Evolutionary conservation across 2,888 invertebrate genomes (phyloP).

Genomic region (Agrotis ipsilon): DNA sequence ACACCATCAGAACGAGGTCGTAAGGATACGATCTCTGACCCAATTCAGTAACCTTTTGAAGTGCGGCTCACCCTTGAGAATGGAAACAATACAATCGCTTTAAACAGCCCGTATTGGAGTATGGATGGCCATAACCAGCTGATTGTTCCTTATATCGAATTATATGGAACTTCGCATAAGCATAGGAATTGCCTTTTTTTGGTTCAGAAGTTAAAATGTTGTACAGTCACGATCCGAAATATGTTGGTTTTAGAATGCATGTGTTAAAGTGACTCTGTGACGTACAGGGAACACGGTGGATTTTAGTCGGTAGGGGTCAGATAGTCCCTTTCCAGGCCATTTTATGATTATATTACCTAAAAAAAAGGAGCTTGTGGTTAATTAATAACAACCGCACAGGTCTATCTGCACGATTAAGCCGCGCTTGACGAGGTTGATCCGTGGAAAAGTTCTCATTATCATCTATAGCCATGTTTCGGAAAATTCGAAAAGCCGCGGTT

Average conservation of each 20-base stretch:
- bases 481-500: no score
- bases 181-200: slow-evolving; percentile 8
- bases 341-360: no score
- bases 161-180: slow-evolving; percentile 1
- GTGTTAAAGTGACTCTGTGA: no score
- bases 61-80: slow-evolving; percentile 32
- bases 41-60: slow-evolving; percentile 32
- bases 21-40: slow-evolving; percentile 52
- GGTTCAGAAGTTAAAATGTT: slow-evolving; percentile 8
- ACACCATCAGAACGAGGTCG: slow-evolving; percentile 41
- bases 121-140: slow-evolving; percentile 10
- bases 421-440: no score
- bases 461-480: no score
- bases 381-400: no score
- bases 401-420: no score
- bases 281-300: no score
- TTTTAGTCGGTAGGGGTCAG: no score
- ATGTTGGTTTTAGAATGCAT: background rate
- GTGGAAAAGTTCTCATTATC: no score
- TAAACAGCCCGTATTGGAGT: slow-evolving; percentile 14
- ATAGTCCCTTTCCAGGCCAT: no score
- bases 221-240: background rate
- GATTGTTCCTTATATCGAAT: slow-evolving; percentile 1
- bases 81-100: slow-evolving; percentile 30
- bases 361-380: no score